These are phyloP conservation scores for Halcyon smyrnensis DNA, from an alignment of 2,797 vertebrate species.

Conservation along the genomic window DNA sequence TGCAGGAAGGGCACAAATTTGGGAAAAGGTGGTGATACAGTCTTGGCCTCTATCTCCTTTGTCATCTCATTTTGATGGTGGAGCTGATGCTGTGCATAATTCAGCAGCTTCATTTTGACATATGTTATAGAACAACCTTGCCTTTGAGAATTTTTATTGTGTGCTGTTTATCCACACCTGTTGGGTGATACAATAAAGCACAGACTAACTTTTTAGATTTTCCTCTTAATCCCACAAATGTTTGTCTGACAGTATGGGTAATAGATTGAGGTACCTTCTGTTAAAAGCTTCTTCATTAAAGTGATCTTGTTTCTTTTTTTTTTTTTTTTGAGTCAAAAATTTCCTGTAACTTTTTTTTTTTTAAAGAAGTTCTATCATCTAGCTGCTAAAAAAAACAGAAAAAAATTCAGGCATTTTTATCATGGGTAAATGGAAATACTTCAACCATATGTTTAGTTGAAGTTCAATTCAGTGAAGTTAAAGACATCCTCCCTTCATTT, in stretches of 20 bases:
- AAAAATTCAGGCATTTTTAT: background rate
- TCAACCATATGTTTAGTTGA: background rate
- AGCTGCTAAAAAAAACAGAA: background rate
- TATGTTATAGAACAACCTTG: background rate
- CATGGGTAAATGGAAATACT: background rate
- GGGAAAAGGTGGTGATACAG: background rate
- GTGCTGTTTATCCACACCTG: background rate
- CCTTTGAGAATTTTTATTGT: background rate
- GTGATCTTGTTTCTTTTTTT: background rate
- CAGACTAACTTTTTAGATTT: background rate
- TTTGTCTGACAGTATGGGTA: background rate
- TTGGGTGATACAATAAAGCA: background rate
- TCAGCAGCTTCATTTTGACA: background rate
- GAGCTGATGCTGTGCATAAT: background rate
- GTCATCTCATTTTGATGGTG: background rate
- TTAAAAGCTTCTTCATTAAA: background rate
- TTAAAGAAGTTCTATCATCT: background rate
- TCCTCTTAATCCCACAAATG: background rate
- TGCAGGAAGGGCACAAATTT: background rate
- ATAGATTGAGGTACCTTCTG: background rate
- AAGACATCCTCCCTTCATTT: background rate
- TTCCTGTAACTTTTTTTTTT: background rate
- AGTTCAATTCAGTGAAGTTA: background rate
- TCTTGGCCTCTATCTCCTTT: background rate
- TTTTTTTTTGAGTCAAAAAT: background rate